These are phyloP conservation scores for Heliconius hermathena DNA, from an alignment of 1,140 invertebrate species.

Conservation along the genomic window DNA sequence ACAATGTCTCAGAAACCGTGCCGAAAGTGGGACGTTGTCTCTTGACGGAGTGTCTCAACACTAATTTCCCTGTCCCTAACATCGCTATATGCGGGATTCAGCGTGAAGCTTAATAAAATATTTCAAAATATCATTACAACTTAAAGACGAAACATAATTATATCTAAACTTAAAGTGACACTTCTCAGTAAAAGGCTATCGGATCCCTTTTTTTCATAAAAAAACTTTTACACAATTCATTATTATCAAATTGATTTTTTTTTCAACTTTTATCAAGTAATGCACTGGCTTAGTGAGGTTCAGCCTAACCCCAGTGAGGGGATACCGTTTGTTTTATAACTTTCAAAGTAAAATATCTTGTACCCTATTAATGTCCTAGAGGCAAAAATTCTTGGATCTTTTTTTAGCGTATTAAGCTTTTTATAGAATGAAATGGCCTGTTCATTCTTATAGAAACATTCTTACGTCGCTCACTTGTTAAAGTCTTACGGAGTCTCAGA, in stretches of 20 bases:
- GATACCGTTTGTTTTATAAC: conserved; percentile 44
- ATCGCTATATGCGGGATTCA: not conserved
- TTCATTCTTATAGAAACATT: conserved; percentile 18
- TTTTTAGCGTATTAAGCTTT: conserved; percentile 33
- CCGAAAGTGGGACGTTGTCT: too few relatives aligned
- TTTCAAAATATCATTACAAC: not conserved
- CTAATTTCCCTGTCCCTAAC: not conserved
- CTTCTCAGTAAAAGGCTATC: not conserved
- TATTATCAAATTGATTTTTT: conserved; percentile 43
- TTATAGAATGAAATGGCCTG: conserved; percentile 16
- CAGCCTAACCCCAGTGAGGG: conserved; percentile 29
- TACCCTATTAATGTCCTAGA: conserved; percentile 39
- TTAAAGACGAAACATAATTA: not conserved
- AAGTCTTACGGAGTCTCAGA: not conserved
- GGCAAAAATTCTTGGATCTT: conserved; percentile 28
- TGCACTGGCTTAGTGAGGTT: conserved; percentile 40
- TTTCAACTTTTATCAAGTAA: conserved; percentile 36
- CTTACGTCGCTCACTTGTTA: conserved; percentile 13
- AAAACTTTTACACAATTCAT: conserved; percentile 32
- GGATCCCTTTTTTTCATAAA: not conserved
- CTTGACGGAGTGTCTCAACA: too few relatives aligned
- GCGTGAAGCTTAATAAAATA: not conserved
- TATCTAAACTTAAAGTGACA: not conserved
- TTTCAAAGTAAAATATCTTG: conserved; percentile 47
- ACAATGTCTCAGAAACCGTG: too few relatives aligned